These are phyloP conservation scores for Habropoda laboriosa DNA, from an alignment of 1,140 invertebrate genomes.

Conservation along the genomic window DNA sequence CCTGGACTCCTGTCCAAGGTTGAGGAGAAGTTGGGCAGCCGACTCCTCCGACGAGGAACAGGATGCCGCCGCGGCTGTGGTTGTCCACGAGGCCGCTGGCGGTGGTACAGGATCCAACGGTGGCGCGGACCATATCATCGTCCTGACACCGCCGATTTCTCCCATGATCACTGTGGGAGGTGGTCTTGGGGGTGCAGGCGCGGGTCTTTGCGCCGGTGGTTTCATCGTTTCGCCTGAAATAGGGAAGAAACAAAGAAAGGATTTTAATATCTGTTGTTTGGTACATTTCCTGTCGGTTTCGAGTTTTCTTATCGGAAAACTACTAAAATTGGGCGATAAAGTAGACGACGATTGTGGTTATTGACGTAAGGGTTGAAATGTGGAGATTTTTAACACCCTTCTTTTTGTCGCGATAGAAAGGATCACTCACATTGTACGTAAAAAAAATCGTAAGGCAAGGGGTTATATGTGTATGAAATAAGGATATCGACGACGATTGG, in stretches of 20 bases:
- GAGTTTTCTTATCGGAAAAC: too few relatives aligned
- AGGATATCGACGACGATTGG: neutral
- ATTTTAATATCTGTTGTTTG: too few relatives aligned
- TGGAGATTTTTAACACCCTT: too few relatives aligned
- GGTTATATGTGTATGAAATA: too few relatives aligned
- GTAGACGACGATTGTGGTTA: too few relatives aligned
- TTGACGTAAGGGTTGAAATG: too few relatives aligned
- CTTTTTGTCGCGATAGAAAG: too few relatives aligned
- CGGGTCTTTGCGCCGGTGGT: conserved; percentile 83
- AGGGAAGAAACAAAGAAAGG: too few relatives aligned
- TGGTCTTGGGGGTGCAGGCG: conserved; percentile 84
- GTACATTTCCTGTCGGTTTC: too few relatives aligned
- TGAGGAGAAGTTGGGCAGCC: conserved; percentile 91
- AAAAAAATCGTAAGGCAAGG: too few relatives aligned
- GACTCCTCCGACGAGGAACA: conserved; percentile 86
- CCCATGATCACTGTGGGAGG: conserved; percentile 95
- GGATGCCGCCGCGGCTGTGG: conserved; percentile 79
- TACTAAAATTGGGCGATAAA: too few relatives aligned
- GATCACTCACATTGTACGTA: too few relatives aligned
- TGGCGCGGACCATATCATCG: conserved; percentile 94
- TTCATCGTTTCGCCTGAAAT: conserved; percentile 81
- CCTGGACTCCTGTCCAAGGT: conserved; percentile 87
- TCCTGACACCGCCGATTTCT: conserved; percentile 93
- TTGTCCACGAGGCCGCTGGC: conserved; percentile 78
- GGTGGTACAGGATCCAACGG: conserved; percentile 81